Evolutionary conservation across 2,888 invertebrate genomes (phyloP).

Genomic region (Aplocera efformata): DNA sequence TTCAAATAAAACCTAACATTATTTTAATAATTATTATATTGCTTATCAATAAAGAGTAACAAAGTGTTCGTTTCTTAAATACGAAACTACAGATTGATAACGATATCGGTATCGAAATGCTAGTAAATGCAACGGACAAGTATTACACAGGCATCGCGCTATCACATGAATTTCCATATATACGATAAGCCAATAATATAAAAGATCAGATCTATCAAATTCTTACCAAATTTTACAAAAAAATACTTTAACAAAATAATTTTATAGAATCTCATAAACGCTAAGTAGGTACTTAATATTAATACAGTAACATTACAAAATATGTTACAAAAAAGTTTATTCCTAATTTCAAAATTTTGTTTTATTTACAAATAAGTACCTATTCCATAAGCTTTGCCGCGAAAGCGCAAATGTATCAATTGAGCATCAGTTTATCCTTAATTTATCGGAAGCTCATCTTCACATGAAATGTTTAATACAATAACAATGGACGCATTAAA

Average conservation of each 20-base stretch:
- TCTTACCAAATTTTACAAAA: conserved; percentile 66
- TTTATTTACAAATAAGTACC: conserved; percentile 65
- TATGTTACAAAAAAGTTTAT: conserved; percentile 62
- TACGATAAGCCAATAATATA: conserved; percentile 74
- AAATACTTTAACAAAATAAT: conserved; percentile 64
- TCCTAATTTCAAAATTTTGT: conserved; percentile 72
- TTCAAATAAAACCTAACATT: conserved; percentile 38
- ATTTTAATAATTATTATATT: conserved; percentile 75
- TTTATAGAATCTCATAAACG: conserved; percentile 72
- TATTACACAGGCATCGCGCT: conserved; percentile 70
- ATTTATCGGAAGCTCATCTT: conserved; percentile 57
- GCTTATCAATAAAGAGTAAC: conserved; percentile 78
- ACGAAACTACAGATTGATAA: conserved; percentile 63
- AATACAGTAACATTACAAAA: conserved; percentile 62
- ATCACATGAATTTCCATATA: conserved; percentile 58
- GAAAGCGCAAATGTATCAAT: conserved; percentile 73
- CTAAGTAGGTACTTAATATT: conserved; percentile 76
- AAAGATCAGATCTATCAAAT: conserved; percentile 60
- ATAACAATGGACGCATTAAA: conserved; percentile 73
- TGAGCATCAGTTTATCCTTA: conserved; percentile 68
- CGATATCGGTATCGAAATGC: conserved; percentile 70
- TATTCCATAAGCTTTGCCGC: conserved; percentile 68
- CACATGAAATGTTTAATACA: conserved; percentile 50
- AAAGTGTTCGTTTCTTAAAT: conserved; percentile 69
- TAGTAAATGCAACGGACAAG: conserved; percentile 76